These are phyloP conservation scores for Ennomos erosarius DNA, from an alignment of 2,888 invertebrate genomes.

Conservation along the genomic window DNA sequence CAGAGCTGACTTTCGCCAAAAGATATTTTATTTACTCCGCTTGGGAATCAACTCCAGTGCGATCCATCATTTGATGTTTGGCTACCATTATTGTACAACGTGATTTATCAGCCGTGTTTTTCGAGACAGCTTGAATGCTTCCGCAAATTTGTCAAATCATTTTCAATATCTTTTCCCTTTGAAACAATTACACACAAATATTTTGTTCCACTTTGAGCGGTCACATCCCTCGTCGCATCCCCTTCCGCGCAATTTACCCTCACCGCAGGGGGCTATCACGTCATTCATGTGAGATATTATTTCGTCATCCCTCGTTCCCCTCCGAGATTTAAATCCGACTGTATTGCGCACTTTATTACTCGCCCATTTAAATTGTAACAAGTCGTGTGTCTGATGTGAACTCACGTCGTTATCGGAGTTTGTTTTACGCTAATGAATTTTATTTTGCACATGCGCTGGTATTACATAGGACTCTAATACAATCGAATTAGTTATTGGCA, in stretches of 20 bases:
- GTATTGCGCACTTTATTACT: conserved; percentile 69
- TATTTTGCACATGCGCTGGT: conserved; percentile 4
- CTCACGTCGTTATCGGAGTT: conserved; percentile 24
- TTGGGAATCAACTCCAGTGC: conserved; percentile 11
- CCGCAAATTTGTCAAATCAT: conserved; percentile 35
- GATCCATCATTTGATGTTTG: conserved; percentile 35
- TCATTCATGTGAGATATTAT: conserved; percentile 66
- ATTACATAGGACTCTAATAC: too few relatives aligned
- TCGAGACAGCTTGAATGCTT: conserved; percentile 33
- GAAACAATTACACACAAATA: conserved; percentile 46
- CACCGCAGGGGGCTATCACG: conserved; percentile 59
- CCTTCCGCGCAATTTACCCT: conserved; percentile 63
- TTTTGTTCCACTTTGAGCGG: conserved; percentile 43
- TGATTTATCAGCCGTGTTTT: conserved; percentile 31
- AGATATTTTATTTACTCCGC: conserved; percentile 24
- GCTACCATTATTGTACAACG: conserved; percentile 22
- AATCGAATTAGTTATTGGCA: not conserved
- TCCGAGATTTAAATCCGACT: conserved; percentile 59
- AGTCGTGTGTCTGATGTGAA: conserved; percentile 34
- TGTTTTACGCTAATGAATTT: conserved; percentile 18
- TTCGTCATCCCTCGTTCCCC: conserved; percentile 62
- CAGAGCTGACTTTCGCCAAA: conserved; percentile 27
- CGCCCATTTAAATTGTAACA: conserved; percentile 51
- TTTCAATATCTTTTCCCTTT: conserved; percentile 40
- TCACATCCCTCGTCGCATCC: conserved; percentile 47